Conservation (phyloP, 2,113 vertebrate genomes). For the Oncorhynchus masou region DNA sequence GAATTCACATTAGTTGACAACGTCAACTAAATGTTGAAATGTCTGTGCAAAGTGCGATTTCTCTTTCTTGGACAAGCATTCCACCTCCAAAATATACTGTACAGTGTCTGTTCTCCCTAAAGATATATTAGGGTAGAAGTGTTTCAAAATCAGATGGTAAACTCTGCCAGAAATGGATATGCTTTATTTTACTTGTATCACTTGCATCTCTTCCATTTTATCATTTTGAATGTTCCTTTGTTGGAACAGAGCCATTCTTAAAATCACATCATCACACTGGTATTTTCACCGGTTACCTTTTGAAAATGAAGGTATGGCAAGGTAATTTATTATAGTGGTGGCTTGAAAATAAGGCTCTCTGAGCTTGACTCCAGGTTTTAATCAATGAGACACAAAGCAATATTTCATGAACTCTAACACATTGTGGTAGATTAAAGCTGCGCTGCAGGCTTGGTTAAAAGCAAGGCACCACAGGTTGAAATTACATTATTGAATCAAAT, state of each 20-base stretch:
- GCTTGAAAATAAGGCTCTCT: conserved; percentile 55
- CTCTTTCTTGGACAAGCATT: too few species aligned
- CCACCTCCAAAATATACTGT: too few species aligned
- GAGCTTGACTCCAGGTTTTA: conserved; percentile 62
- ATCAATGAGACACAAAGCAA: conserved; percentile 64
- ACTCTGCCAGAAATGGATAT: too few species aligned
- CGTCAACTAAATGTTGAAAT: too few species aligned
- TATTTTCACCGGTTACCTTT: conserved; percentile 39
- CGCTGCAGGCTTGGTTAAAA: conserved; percentile 48
- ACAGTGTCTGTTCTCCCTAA: too few species aligned
- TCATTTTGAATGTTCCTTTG: background rate
- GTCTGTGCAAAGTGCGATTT: too few species aligned
- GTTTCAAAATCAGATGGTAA: too few species aligned
- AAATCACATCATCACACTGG: conserved; percentile 50
- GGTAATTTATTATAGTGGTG: conserved; percentile 55
- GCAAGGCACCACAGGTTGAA: too few species aligned
- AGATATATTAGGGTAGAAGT: too few species aligned
- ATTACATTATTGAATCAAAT: too few species aligned
- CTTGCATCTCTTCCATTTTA: background rate
- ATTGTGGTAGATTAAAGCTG: conserved; percentile 67
- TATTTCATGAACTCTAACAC: conserved; percentile 60
- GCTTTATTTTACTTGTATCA: background rate
- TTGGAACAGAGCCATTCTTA: background rate
- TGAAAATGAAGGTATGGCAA: conserved; percentile 52
- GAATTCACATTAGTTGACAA: too few species aligned